These are phyloP conservation scores for Liodrosophila aerea DNA, from an alignment of 2,888 invertebrate species.

Conservation along the genomic window DNA sequence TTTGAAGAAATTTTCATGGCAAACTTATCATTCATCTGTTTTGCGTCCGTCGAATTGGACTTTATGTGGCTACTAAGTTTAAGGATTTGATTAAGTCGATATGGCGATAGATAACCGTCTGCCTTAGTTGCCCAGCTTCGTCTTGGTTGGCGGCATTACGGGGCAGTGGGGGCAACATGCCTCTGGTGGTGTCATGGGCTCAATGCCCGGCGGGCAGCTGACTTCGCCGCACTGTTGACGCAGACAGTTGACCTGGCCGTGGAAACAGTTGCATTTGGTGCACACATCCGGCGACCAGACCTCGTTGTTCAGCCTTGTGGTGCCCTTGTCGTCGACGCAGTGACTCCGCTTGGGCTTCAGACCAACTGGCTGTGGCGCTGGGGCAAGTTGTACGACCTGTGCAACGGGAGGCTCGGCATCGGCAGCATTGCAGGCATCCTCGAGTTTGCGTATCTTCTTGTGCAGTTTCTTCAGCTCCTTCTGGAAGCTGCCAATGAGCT, in stretches of 20 bases:
- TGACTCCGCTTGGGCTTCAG: slow-evolving; percentile 75
- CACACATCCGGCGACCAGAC: slow-evolving; percentile 83
- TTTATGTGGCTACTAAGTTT: slow-evolving; percentile 66
- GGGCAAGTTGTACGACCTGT: slow-evolving; percentile 51
- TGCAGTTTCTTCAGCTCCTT: slow-evolving; percentile 84
- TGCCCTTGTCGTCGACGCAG: slow-evolving; percentile 82
- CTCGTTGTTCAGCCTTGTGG: slow-evolving; percentile 82
- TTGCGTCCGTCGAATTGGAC: slow-evolving; percentile 24
- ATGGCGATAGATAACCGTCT: slow-evolving; percentile 44
- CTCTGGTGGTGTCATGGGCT: slow-evolving; percentile 80
- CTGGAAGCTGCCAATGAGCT: slow-evolving; percentile 83
- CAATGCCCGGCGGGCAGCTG: slow-evolving; percentile 78
- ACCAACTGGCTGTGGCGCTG: slow-evolving; percentile 26
- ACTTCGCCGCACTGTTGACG: slow-evolving; percentile 82
- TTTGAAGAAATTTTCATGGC: slow-evolving; percentile 1
- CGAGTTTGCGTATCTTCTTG: slow-evolving; percentile 83
- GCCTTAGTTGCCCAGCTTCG: slow-evolving; percentile 31
- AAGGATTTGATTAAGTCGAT: slow-evolving; percentile 60
- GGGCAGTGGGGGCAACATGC: slow-evolving; percentile 83
- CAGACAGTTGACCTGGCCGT: slow-evolving; percentile 83
- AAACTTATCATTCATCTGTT: neutral
- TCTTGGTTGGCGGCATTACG: slow-evolving; percentile 31
- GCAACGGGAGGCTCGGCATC: slow-evolving; percentile 63
- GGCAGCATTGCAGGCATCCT: slow-evolving; percentile 79
- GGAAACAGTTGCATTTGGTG: slow-evolving; percentile 83